These are phyloP conservation scores for Paralinhomoeus sp. DNA, from an alignment of 2,888 invertebrate genomes.

Conservation along the genomic window DNA sequence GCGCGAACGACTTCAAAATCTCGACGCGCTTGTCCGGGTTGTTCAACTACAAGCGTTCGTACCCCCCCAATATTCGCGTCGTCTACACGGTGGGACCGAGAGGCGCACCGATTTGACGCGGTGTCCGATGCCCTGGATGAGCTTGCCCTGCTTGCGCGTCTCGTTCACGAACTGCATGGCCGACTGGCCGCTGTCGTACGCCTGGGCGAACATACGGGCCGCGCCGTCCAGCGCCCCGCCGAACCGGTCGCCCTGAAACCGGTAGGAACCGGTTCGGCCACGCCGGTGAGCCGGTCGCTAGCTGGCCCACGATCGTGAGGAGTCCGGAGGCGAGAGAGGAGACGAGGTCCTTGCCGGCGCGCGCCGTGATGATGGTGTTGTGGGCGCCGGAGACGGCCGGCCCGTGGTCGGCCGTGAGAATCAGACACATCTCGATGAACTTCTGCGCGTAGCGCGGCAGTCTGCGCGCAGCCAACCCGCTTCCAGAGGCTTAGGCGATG, in stretches of 20 bases:
- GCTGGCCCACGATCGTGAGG: slow-evolving; percentile 62
- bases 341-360: slow-evolving; percentile 88
- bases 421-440: slow-evolving; percentile 94
- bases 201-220: slow-evolving; percentile 84
- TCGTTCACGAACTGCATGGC: slow-evolving; percentile 96
- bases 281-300: no score
- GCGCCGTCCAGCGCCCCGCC: slow-evolving; percentile 97
- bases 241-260: slow-evolving; percentile 68
- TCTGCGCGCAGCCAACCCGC: slow-evolving; percentile 3
- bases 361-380: slow-evolving; percentile 89
- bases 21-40: slow-evolving; percentile 96
- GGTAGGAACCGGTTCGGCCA: no score
- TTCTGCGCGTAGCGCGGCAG: slow-evolving; percentile 77
- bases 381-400: slow-evolving; percentile 91
- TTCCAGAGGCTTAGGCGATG: no score
- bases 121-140: slow-evolving; percentile 98
- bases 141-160: slow-evolving; percentile 82
- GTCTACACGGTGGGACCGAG: no score
- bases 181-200: slow-evolving; percentile 65
- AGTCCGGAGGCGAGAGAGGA: slow-evolving; percentile 84
- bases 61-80: no score
- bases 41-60: slow-evolving; percentile 48
- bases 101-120: slow-evolving; percentile 43
- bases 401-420: slow-evolving; percentile 95
- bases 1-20: slow-evolving; percentile 72